These are phyloP conservation scores for Lydus trimaculatus DNA, from an alignment of 2,888 invertebrate genomes.

Conservation along the genomic window DNA sequence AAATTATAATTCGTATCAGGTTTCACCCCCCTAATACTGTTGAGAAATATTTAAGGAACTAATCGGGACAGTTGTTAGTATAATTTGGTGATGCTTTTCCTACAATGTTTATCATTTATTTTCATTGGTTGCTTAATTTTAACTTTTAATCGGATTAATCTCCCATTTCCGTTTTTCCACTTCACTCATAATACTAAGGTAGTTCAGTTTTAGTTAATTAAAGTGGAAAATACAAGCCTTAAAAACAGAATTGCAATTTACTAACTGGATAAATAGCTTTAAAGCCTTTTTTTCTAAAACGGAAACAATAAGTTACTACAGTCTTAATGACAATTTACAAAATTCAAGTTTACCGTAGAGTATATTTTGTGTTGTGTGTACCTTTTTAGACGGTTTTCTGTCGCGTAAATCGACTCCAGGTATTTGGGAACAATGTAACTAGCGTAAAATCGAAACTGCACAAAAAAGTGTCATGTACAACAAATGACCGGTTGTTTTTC, in stretches of 20 bases:
- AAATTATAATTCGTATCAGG: background rate
- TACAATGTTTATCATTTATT: constrained; percentile 19
- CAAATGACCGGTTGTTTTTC: no score
- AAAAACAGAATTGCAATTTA: constrained; percentile 15
- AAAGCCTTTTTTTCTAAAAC: no score
- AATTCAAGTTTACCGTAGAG: no score
- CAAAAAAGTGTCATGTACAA: no score
- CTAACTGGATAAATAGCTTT: no score
- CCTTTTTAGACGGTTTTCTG: no score
- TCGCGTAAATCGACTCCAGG: no score
- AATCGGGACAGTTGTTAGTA: constrained; percentile 18
- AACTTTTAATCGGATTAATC: constrained; percentile 27
- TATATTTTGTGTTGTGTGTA: no score
- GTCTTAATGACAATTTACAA: no score
- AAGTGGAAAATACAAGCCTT: constrained; percentile 11
- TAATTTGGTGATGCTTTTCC: constrained; percentile 17
- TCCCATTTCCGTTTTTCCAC: constrained; percentile 2
- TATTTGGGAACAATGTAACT: no score
- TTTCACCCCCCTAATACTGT: background rate
- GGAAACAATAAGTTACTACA: no score
- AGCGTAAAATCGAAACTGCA: no score
- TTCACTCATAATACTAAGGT: constrained; percentile 21
- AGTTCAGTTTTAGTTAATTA: constrained; percentile 14
- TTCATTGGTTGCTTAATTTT: constrained; percentile 5
- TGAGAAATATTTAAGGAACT: constrained; percentile 13